Evolutionary conservation across 2,888 invertebrate genomes (phyloP), one percentile per base, ranked within the genome.

Genomic region (Acanthosepion lycidas): DNA sequence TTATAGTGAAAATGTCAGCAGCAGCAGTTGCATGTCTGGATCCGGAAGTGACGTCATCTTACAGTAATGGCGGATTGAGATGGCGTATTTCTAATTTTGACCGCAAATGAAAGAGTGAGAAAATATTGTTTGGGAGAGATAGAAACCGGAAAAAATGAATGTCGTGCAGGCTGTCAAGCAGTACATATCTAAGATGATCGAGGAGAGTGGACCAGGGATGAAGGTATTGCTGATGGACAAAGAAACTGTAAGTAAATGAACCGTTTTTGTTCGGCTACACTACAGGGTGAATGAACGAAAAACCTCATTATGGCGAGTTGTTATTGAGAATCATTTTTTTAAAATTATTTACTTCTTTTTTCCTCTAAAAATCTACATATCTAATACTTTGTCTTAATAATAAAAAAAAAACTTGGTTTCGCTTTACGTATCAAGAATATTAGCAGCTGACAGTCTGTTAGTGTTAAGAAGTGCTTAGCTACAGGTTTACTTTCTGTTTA

Each of bases 191-290:
- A 99, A 99, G 98, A 99, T 99, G 99, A 99, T 99, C 12, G 98
- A 99, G 96, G 99, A 99, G 97, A 99, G 99, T 97, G 99, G 99
- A 5, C 99, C 99, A 1, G 99, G 99, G 94, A 99, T 99, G 99
- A 99, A 99, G 98, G 99, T 99, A 92, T 98, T 99, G 95, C 98
- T 99, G 94, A 99, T 99, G 98, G 99, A 99, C 97, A 99, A 99
- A 97, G 99, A 99, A 97, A 99, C 99, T 95, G 99, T 99, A 97
- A 97, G 98, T 94, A 91, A 26, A 12, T 9, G 9, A 18, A 15
- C 9, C 3, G 6, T n/a, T 15, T 33, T 59, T 20, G 9, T 28
- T 12, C 8, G 15, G n/a, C 15, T 42, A 42, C 42, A 15, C 23
- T n/a, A 49, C 23, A 8, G 28, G 93, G 9, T 93, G 93, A n/a